phyloP scores from a whole-genome alignment of 2,113 vertebrate genomes.

The Trichechus manatus region DNA sequence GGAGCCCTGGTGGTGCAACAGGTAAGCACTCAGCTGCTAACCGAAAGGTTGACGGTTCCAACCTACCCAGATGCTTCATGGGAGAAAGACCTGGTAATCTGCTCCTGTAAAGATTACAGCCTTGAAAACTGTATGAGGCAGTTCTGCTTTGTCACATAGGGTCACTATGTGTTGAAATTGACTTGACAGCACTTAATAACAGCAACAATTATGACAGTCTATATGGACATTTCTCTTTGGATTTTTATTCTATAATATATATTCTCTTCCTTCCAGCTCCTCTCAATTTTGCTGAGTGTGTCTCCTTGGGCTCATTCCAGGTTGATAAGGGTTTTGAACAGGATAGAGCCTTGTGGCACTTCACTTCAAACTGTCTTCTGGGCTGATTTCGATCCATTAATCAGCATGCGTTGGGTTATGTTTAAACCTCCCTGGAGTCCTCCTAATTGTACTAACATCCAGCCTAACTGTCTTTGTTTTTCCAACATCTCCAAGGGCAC shows the following conservation, averaged over 20 bases:
- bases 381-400: background rate
- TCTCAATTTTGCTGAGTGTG: background rate
- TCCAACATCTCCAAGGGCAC: background rate
- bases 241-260: background rate
- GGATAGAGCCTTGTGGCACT: background rate
- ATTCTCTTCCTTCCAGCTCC: background rate
- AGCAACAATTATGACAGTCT: background rate
- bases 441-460: fast-evolving
- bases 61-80: background rate
- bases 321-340: background rate
- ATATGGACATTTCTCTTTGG: background rate
- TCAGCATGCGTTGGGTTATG: background rate
- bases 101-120: background rate
- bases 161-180: no score
- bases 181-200: background rate
- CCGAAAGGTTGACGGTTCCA: background rate
- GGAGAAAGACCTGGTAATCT: background rate
- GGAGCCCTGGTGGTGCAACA: background rate
- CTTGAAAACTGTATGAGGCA: background rate
- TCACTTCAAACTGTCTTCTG: background rate
- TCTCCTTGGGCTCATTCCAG: background rate
- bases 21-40: background rate
- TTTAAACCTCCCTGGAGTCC: background rate
- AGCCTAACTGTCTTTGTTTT: background rate
- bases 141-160: no score